phyloP scores from a whole-genome alignment of 2,888 invertebrate species.

The Bembecia ichneumoniformis region DNA sequence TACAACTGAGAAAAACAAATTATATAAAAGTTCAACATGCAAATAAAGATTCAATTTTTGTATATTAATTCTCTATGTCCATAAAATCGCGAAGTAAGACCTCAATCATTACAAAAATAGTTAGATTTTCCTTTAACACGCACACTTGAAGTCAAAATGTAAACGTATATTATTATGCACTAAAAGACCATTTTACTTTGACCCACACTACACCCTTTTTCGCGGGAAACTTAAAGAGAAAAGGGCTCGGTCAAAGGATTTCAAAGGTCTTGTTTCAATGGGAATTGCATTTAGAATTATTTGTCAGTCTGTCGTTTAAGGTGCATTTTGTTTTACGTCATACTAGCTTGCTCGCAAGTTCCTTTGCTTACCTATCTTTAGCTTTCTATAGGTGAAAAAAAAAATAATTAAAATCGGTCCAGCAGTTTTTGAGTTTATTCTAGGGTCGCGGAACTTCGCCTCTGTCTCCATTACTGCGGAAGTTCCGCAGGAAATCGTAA shows the following conservation, averaged over 20 bases:
- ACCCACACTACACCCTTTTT: conserved; percentile 11
- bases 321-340: not conserved
- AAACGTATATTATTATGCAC: conserved; percentile 8
- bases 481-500: too few species aligned
- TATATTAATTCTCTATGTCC: not conserved
- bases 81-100: not conserved
- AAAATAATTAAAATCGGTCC: too few species aligned
- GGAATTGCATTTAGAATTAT: conserved; percentile 7
- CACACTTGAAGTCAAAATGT: conserved; percentile 10
- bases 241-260: conserved; percentile 6
- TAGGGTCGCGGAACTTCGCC: too few species aligned
- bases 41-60: not conserved
- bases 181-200: conserved; percentile 12
- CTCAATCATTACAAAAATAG: conserved; percentile 21
- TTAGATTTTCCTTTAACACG: conserved; percentile 20
- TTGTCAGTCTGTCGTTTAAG: conserved; percentile 7
- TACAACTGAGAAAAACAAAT: too few species aligned
- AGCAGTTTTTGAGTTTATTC: too few species aligned
- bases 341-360: too few species aligned
- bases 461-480: too few species aligned
- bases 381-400: too few species aligned
- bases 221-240: conserved; percentile 5
- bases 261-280: conserved; percentile 7
- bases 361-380: too few species aligned
- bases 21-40: too few species aligned